Conservation (phyloP, 2,888 invertebrate genomes). For the Fragum fragum region DNA sequence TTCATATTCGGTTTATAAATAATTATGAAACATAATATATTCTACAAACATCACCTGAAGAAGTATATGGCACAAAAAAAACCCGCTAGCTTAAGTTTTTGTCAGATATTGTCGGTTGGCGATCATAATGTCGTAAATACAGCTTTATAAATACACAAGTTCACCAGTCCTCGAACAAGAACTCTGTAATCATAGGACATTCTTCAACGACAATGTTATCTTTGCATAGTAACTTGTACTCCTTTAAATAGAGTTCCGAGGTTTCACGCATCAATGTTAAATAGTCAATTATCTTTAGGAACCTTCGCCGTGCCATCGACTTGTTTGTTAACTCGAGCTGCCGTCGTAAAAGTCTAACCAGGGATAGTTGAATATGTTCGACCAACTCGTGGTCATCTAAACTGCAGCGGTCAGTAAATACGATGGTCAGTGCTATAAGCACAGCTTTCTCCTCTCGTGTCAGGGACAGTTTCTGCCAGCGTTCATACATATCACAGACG, state of each 20-base stretch:
- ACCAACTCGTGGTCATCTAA: slow-evolving; percentile 50
- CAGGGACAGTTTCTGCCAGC: slow-evolving; percentile 49
- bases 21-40: no score
- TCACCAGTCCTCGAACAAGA: slow-evolving; percentile 58
- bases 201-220: slow-evolving; percentile 59
- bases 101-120: no score
- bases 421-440: slow-evolving; percentile 49
- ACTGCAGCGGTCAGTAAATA: slow-evolving; percentile 56
- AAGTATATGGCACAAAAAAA: no score
- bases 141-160: not conserved
- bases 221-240: slow-evolving; percentile 58
- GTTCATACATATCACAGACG: slow-evolving; percentile 46
- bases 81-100: no score
- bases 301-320: slow-evolving; percentile 33
- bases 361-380: slow-evolving; percentile 52
- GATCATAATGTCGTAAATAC: not conserved
- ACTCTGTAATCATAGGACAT: slow-evolving; percentile 61
- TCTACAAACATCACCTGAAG: no score
- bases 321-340: slow-evolving; percentile 40
- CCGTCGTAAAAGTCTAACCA: slow-evolving; percentile 40
- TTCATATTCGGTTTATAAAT: no score
- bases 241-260: slow-evolving; percentile 54
- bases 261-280: slow-evolving; percentile 48
- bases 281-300: slow-evolving; percentile 51
- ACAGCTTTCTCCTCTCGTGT: slow-evolving; percentile 54